phyloP scores from a whole-genome alignment of 2,888 invertebrate species.

The Eristalis intricaria region DNA sequence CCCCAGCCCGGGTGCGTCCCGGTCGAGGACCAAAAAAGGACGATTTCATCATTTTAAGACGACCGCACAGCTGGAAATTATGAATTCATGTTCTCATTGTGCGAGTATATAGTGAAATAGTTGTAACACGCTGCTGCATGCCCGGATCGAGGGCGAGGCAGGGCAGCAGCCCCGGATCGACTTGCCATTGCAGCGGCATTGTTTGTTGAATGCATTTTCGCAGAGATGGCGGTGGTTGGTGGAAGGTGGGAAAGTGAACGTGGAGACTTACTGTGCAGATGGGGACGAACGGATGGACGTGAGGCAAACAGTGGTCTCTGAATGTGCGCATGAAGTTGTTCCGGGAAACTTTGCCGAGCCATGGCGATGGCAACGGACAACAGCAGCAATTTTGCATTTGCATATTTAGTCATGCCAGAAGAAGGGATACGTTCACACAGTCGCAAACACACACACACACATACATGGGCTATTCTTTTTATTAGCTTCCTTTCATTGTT shows the following conservation, averaged over 20 bases:
- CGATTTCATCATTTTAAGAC: conserved; percentile 66
- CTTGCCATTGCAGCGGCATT: conserved; percentile 36
- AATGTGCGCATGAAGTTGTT: conserved; percentile 29
- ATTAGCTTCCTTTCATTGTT: conserved; percentile 40
- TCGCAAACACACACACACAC: neutral
- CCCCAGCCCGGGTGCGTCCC: neutral
- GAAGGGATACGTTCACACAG: neutral
- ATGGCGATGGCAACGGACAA: conserved; percentile 50
- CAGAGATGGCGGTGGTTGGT: neutral
- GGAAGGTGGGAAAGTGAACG: neutral
- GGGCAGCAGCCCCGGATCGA: neutral
- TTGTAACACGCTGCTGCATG: conserved; percentile 13
- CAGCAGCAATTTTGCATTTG: conserved; percentile 51
- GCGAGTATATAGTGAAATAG: conserved; percentile 27
- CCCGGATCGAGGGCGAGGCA: neutral
- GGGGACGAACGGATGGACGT: neutral
- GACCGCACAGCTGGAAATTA: conserved; percentile 58
- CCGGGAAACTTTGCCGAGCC: conserved; percentile 35
- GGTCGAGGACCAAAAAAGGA: conserved; percentile 32
- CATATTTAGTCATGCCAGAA: conserved; percentile 11
- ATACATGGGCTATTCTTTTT: conserved; percentile 10
- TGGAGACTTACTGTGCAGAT: neutral
- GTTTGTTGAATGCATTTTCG: conserved; percentile 47
- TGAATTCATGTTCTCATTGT: conserved; percentile 57
- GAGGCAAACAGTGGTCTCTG: conserved; percentile 15